Evolutionary conservation across 2,888 invertebrate genomes (phyloP), one percentile per base, ranked within the genome.

Genomic region (Calephelis perditalis): DNA sequence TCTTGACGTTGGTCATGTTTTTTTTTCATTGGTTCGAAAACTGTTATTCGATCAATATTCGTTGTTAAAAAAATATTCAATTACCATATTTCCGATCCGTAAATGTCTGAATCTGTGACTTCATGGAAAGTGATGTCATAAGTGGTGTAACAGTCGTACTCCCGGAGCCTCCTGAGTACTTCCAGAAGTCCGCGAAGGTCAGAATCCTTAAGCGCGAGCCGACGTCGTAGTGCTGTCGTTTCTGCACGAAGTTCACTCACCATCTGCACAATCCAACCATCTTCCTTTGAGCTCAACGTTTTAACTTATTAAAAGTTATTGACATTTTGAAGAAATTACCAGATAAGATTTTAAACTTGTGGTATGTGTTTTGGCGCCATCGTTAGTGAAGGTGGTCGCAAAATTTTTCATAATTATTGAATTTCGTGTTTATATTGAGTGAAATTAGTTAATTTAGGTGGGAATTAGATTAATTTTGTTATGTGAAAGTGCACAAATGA

Each of bases 131-230:
- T 85, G 66, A 92, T 90, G 15, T 88, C 91, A 45, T 91, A 83
- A 1, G 91, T 79, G 62, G 85, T 82, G 86, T 91, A 91, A 74
- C 75, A 72, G 75, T 92, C 92, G 66, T 84, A 83, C 68, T 86
- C 86, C 0, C 89, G 73, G 47, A 91, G 86, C 5, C 92, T 77
- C 10, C 91, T 82, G 71, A 92, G 81, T 67, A 92, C 82, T 73
- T 92, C 90, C 57, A 93, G 73, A 61, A 92, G 82, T 9, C 90
- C 91, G 54, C 85, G 84, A 62, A 92, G 79, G 75, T 93, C 92
- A 0, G 84, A 82, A 73, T 91, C 85, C 68, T 91, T 85, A 67
- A 83, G 84, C 64, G 82, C 78, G 62, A 92, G 78, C 55, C 83
- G 88, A 54, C 82, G 77, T 56, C 86, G 84, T 72, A 91, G 74